Base-by-base conservation (phyloP, 2,797 vertebrate genomes). In the Eidolon dupreanum region DNA sequence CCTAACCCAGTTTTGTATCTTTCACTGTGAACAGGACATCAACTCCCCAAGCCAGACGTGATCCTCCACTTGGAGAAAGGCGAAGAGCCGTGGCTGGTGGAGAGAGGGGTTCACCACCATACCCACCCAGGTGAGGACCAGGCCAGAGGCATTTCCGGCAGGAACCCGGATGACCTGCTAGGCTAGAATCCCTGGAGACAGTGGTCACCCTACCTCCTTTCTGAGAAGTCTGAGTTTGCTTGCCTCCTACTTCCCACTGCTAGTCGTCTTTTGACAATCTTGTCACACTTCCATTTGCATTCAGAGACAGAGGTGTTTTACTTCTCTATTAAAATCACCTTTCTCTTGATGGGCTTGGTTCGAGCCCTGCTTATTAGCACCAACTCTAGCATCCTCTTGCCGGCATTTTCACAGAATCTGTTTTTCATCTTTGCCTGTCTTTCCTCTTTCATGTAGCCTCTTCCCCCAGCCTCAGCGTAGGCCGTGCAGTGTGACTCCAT, bases 61-160 rank as follows among this genome's bases (percentile, higher is more conserved):
- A 96, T 98, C 46, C 91, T 93, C 4, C 81, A 22, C 10, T 77
- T 97, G 90, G 97, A 98, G 88, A 96, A 95, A 66, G 97, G 95
- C 41, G 79, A 96, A 73, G 96, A 96, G 31, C 97, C 97, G 0
- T 97, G 96, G 97, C 66, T 95, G 57, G 6, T 92, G 28, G 94
- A 96, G 71, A 96, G 73, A 68, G 26, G 78, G 9, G 28, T 84
- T 89, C 59, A 28, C 55, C 55, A 6, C 12, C n/a, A 87, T 55
- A 31, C 38, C 9, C 12, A 2, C 68, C n/a, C 93, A 95, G 97
- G 97, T 97, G 65, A 97, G 97, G 19, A 85, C 19, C 33, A 92
- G 61, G 77, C 6, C 26, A 22, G 70, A 78, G n/a, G 38, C 22
- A 0, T 36, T 28, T 3, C 0, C 31, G 57, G 13, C 26, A 28